Base-by-base conservation (phyloP, 2,797 vertebrate species). In the Molossus alvarezi region DNA sequence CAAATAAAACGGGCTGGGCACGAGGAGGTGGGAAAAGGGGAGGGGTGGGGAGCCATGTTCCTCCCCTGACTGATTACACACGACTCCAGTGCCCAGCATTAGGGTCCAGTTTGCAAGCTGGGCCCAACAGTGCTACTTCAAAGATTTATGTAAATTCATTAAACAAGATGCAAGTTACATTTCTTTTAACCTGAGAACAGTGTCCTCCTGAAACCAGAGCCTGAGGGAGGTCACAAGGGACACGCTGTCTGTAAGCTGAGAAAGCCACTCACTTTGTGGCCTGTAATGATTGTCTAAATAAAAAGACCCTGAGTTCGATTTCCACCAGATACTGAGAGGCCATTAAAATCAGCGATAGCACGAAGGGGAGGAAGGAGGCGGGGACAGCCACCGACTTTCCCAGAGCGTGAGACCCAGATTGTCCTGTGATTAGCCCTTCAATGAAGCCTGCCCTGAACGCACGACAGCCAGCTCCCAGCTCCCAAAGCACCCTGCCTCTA, bases 1-100 rank as follows among this genome's bases (percentile, higher is more conserved):
- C 72, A 96, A 80, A 97, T 97, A 95, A 97, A 97, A 97, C 90
- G 92, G 85, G 29, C 89, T 93, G 91, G 69, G 91, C 55, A 62
- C 84, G 64, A 55, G 83, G 58, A 95, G 92, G 95, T 95, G 76
- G 95, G 64, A 87, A 94, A 69, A 84, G 23, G 58, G 71, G 77
- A 75, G 25, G 20, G 3, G 51, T 4, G 5, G 21, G 53, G n/a
- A 9, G 23, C 65, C 13, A 4, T 25, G 60, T 53, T 48, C 72
- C 20, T n/a, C 23, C 88, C 65, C n/a, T 62, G 77, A 73, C 60
- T 65, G 53, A 93, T 95, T 97, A 91, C 96, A 51, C 45, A 97
- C 90, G 92, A 95, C 82, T 25, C 72, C 41, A 13, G 57, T 0
- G 1, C 2, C 3, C 27, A 71, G 71, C 80, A 48, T 58, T 83